A percentile compares a stretch with the other conserved stretches of the same genome.
Conservation (phyloP, 2,113 vertebrate species). For the Carettochelys insculpta region DNA sequence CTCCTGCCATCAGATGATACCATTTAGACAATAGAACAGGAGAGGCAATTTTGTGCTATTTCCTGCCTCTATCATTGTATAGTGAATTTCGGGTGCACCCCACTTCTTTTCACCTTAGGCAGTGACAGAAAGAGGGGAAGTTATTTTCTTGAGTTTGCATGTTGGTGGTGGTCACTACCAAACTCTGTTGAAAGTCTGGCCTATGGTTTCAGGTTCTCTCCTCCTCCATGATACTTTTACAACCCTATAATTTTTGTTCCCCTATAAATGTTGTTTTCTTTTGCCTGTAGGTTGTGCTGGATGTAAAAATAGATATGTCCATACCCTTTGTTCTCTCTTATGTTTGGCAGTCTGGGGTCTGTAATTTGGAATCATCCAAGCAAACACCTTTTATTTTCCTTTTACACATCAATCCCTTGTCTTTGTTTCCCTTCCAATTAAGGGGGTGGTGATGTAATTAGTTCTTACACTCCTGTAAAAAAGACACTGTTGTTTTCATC, state of each 20-base stretch:
- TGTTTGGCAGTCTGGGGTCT: neutral
- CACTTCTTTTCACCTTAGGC: neutral
- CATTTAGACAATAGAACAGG: neutral
- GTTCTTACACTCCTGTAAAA: neutral
- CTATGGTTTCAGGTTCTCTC: neutral
- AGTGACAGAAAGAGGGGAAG: neutral
- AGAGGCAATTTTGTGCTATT: neutral
- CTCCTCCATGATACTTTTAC: neutral
- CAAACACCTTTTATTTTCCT: neutral
- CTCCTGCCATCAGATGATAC: neutral
- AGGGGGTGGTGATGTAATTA: neutral
- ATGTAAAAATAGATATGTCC: neutral
- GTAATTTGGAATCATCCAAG: neutral
- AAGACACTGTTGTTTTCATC: neutral
- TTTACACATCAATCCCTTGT: neutral
- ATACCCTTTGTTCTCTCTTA: neutral
- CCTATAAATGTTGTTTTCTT: neutral
- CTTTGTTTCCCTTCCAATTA: neutral
- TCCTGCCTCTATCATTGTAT: too few relatives aligned
- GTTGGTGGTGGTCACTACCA: neutral
- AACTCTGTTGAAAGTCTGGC: neutral
- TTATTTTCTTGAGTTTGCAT: neutral
- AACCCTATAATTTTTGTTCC: neutral
- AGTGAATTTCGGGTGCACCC: neutral
- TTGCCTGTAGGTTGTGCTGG: rapidly evolving